A percentile compares a stretch with the other conserved stretches of the same genome.
These are phyloP conservation scores for Amblyopsis hoosieri DNA, from an alignment of 2,797 vertebrate species.

Conservation along the genomic window DNA sequence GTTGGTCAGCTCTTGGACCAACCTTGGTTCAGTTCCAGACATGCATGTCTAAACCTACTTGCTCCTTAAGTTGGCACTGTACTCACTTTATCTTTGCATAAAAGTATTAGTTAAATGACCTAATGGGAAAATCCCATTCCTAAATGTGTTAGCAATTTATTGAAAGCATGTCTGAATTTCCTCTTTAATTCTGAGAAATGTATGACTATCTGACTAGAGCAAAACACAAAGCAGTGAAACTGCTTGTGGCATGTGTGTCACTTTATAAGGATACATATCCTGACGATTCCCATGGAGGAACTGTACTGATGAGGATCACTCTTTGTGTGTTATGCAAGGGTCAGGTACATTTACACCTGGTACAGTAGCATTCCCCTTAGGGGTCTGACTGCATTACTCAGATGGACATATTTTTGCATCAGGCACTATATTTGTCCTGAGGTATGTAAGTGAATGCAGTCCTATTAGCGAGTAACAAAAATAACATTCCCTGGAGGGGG, in stretches of 20 bases:
- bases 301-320: slow-evolving; percentile 35
- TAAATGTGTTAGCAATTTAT: no score
- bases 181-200: no score
- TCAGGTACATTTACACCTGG: slow-evolving; percentile 50
- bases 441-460: background rate
- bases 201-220: background rate
- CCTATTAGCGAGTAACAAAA: background rate
- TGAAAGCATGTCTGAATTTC: no score
- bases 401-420: slow-evolving; percentile 22
- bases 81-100: no score
- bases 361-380: slow-evolving; percentile 28
- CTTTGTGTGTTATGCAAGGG: slow-evolving; percentile 47
- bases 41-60: no score
- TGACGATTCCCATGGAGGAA: slow-evolving; percentile 18
- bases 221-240: slow-evolving; percentile 22
- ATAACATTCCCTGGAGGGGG: slow-evolving; percentile 1
- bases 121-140: no score
- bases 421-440: slow-evolving; percentile 9
- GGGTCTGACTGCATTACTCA: slow-evolving; percentile 26
- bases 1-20: no score
- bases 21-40: no score
- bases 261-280: slow-evolving; percentile 30
- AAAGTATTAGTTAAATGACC: no score
- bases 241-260: slow-evolving; percentile 14
- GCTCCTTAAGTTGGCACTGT: no score